Percentiles rank a stretch among this genome's conserved stretches.
Conservation (phyloP, 1,140 invertebrate genomes). For the Marisa cornuarietis region DNA sequence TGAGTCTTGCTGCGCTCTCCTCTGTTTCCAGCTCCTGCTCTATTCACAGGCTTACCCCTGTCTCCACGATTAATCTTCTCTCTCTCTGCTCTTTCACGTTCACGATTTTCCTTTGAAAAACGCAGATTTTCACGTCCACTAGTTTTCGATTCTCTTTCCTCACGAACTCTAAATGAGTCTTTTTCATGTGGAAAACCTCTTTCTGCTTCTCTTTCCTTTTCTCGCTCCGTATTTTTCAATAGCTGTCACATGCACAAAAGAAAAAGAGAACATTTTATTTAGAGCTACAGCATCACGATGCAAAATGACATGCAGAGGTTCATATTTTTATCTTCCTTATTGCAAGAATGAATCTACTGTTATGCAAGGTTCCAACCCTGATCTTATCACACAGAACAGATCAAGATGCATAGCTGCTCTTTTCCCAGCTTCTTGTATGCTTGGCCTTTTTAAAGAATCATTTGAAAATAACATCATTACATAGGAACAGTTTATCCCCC, state of each 20-base stretch:
- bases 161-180: constrained; percentile 18
- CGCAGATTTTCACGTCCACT: constrained; percentile 22
- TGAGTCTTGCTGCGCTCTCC: not conserved
- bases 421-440: too few relatives aligned
- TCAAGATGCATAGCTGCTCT: too few relatives aligned
- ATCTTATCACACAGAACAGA: too few relatives aligned
- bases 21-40: not conserved
- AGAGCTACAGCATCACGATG: not conserved
- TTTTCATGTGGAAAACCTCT: constrained; percentile 23
- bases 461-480: too few relatives aligned
- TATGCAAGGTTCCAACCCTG: too few relatives aligned
- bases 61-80: constrained; percentile 21
- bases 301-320: not conserved
- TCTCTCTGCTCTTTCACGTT: constrained; percentile 32
- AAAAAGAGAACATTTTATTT: not conserved
- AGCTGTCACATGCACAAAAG: constrained; percentile 28
- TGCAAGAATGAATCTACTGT: too few relatives aligned
- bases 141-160: constrained; percentile 19
- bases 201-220: constrained; percentile 43
- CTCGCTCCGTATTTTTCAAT: constrained; percentile 51
- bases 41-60: not conserved
- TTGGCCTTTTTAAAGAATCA: too few relatives aligned
- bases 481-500: not conserved
- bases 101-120: constrained; percentile 32
- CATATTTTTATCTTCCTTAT: too few relatives aligned